Evolutionary conservation across 2,797 vertebrate genomes (phyloP).

Genomic region (Linurgus olivaceus): DNA sequence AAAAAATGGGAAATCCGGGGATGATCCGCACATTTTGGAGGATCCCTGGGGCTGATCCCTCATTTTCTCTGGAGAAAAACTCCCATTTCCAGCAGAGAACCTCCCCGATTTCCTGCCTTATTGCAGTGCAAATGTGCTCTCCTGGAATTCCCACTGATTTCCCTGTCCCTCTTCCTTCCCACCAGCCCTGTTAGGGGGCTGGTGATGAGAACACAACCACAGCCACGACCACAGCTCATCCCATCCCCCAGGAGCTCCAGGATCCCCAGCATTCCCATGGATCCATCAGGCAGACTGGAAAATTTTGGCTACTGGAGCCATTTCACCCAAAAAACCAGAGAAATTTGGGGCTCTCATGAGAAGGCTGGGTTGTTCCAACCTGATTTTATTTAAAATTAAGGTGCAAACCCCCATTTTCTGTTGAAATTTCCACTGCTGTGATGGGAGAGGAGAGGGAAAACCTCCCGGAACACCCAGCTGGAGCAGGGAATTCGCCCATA

Average conservation of each 20-base stretch:
- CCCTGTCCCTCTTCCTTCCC: neutral
- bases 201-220: neutral
- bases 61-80: neutral
- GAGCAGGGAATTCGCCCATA: neutral
- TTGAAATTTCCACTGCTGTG: neutral
- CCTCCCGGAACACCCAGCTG: neutral
- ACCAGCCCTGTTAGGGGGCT: neutral
- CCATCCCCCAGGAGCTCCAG: neutral
- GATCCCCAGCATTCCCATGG: accelerated
- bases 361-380: neutral
- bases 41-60: neutral
- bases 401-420: neutral
- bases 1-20: neutral
- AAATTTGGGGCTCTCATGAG: accelerated
- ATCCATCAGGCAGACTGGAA: neutral
- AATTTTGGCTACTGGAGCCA: accelerated
- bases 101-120: neutral
- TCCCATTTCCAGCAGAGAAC: neutral
- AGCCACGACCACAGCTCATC: neutral
- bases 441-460: neutral
- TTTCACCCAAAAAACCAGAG: neutral
- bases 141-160: neutral
- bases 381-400: neutral
- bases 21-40: accelerated
- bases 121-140: neutral